These are phyloP conservation scores for Arizona elegans DNA, from an alignment of 2,113 vertebrate species.

Conservation along the genomic window DNA sequence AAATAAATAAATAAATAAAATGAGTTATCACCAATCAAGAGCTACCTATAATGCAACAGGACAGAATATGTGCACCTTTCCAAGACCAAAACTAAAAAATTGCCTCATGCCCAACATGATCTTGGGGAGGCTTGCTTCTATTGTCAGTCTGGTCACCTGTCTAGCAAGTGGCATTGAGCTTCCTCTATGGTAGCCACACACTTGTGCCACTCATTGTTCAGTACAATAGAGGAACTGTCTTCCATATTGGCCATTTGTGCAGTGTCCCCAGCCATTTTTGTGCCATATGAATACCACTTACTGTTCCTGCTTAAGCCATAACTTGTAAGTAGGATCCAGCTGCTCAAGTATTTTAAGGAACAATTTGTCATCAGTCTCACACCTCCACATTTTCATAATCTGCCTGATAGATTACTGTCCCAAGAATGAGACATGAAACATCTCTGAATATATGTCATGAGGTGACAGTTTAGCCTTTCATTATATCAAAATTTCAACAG, in stretches of 20 bases:
- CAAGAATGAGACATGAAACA: constrained; percentile 44
- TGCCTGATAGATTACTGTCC: constrained; percentile 15
- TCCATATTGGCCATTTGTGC: not conserved
- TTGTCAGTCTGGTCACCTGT: not conserved
- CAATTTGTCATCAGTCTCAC: constrained; percentile 4
- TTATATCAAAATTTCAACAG: constrained; percentile 4
- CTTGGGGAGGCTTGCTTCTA: not conserved
- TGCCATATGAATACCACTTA: not conserved
- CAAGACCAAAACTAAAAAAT: not conserved
- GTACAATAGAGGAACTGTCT: not conserved
- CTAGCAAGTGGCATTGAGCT: not conserved
- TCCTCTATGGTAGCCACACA: not conserved
- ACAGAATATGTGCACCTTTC: not conserved
- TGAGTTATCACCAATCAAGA: not conserved
- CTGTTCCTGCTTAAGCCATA: not conserved
- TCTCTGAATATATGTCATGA: constrained; percentile 29
- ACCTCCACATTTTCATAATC: constrained; percentile 12
- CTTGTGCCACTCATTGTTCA: not conserved
- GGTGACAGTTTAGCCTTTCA: not conserved
- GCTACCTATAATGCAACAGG: not conserved
- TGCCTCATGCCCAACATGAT: not conserved
- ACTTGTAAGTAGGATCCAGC: not conserved
- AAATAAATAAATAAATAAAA: too few relatives aligned
- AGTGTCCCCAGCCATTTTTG: not conserved
- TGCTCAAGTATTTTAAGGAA: constrained; percentile 6